Evolutionary conservation across 2,888 invertebrate genomes (phyloP).

Genomic region (Mayetiola destructor): DNA sequence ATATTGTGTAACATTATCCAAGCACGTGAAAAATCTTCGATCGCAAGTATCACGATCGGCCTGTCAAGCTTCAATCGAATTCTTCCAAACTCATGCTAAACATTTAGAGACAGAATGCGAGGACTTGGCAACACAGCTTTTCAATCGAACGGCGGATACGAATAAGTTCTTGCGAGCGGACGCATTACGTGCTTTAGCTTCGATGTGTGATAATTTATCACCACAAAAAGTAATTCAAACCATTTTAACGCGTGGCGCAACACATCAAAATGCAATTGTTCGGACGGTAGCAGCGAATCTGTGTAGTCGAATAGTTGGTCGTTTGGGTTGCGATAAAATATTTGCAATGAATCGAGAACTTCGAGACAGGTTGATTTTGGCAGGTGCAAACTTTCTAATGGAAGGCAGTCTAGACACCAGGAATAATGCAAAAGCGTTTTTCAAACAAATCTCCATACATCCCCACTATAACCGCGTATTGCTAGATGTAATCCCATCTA

Average conservation of each 20-base stretch:
- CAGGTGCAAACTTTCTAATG: slow-evolving; percentile 66
- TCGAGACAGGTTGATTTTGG: slow-evolving; percentile 61
- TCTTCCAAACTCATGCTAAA: slow-evolving; percentile 52
- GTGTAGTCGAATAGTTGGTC: slow-evolving; percentile 54
- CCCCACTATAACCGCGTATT: slow-evolving; percentile 60
- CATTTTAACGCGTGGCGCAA: slow-evolving; percentile 52
- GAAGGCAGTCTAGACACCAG: slow-evolving; percentile 81
- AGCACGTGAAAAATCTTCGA: slow-evolving; percentile 74
- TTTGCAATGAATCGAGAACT: slow-evolving; percentile 61
- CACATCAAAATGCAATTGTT: slow-evolving; percentile 77
- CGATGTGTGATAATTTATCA: slow-evolving; percentile 64
- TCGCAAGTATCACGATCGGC: slow-evolving; percentile 86
- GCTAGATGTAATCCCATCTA: slow-evolving; percentile 63
- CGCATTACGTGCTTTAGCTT: slow-evolving; percentile 59
- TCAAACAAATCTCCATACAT: slow-evolving; percentile 56
- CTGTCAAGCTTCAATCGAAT: slow-evolving; percentile 63
- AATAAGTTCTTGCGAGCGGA: slow-evolving; percentile 86
- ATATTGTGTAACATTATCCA: slow-evolving; percentile 52
- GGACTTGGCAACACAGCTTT: slow-evolving; percentile 61
- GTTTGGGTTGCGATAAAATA: slow-evolving; percentile 55
- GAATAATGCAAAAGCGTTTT: slow-evolving; percentile 62
- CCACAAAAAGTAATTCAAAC: slow-evolving; percentile 51
- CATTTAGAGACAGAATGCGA: slow-evolving; percentile 63
- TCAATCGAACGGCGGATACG: slow-evolving; percentile 84
- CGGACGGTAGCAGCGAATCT: slow-evolving; percentile 71